phyloP scores from a whole-genome alignment of 2,113 vertebrate species.

The Syrmaticus mikado region DNA sequence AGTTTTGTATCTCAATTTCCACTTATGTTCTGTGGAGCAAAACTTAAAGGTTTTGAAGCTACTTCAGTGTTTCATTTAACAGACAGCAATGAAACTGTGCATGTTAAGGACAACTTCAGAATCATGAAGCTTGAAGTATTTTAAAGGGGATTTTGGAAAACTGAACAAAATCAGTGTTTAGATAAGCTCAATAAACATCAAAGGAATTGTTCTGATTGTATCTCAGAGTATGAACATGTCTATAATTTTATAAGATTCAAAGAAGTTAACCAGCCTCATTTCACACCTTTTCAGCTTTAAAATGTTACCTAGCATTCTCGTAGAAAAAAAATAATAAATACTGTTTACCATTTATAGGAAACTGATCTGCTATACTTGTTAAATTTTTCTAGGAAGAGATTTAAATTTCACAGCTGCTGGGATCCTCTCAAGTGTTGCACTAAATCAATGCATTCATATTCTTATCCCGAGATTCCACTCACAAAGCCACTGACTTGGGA shows the following conservation, averaged over 20 bases:
- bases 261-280: neutral
- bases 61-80: neutral
- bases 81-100: neutral
- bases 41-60: neutral
- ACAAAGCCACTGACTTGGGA: neutral
- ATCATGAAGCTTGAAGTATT: neutral
- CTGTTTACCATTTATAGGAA: neutral
- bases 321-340: neutral
- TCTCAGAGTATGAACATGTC: neutral
- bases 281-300: neutral
- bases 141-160: neutral
- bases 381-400: constrained; percentile 18
- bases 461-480: neutral
- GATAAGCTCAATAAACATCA: neutral
- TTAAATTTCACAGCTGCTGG: neutral
- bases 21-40: neutral
- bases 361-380: neutral
- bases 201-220: neutral
- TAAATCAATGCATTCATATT: neutral
- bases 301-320: neutral
- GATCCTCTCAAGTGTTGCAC: neutral
- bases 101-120: neutral
- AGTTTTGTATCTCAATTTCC: neutral
- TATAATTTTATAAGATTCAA: neutral
- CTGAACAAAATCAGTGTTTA: neutral